A percentile compares a stretch with the other conserved stretches of the same genome.
Evolutionary conservation across 2,888 invertebrate species (phyloP).

Genomic region (Aricia artaxerxes): DNA sequence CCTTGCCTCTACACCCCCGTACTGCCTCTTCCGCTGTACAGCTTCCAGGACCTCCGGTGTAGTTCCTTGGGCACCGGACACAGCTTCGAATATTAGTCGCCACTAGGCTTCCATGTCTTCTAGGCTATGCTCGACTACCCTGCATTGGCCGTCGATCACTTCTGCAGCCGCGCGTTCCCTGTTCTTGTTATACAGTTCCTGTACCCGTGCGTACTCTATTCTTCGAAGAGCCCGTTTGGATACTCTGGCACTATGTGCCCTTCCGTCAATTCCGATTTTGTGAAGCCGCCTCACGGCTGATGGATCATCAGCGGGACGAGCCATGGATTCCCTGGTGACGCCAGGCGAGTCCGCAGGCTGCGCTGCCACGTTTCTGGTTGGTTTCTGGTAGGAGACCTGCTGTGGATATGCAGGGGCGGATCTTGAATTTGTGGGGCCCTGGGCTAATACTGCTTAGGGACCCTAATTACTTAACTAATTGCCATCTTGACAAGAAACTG

Average conservation of each 20-base stretch:
- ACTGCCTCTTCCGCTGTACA: slow-evolving; percentile 21
- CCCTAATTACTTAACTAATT: too few relatives aligned
- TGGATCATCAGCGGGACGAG: too few relatives aligned
- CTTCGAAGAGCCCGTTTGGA: slow-evolving; percentile 23
- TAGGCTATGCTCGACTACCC: slow-evolving; percentile 36
- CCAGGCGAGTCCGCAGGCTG: neutral
- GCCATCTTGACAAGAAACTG: too few relatives aligned
- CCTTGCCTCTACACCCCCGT: slow-evolving; percentile 28
- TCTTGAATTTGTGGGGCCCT: too few relatives aligned
- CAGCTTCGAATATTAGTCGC: slow-evolving; percentile 39
- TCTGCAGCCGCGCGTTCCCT: slow-evolving; percentile 35
- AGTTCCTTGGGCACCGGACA: slow-evolving; percentile 34
- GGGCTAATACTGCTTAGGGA: too few relatives aligned
- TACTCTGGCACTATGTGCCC: slow-evolving; percentile 11
- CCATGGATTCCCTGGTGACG: neutral
- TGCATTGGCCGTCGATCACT: slow-evolving; percentile 12
- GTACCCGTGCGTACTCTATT: slow-evolving; percentile 34
- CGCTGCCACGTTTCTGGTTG: neutral
- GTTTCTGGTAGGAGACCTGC: too few relatives aligned
- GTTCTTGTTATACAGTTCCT: slow-evolving; percentile 31
- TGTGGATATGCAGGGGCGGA: too few relatives aligned
- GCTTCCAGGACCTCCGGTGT: slow-evolving; percentile 27
- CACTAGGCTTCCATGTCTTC: slow-evolving; percentile 41
- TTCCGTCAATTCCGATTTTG: slow-evolving; percentile 13
- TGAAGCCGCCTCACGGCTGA: slow-evolving; percentile 26